These are phyloP conservation scores for Acleris sparsana DNA, from an alignment of 2,888 invertebrate genomes.

Conservation along the genomic window DNA sequence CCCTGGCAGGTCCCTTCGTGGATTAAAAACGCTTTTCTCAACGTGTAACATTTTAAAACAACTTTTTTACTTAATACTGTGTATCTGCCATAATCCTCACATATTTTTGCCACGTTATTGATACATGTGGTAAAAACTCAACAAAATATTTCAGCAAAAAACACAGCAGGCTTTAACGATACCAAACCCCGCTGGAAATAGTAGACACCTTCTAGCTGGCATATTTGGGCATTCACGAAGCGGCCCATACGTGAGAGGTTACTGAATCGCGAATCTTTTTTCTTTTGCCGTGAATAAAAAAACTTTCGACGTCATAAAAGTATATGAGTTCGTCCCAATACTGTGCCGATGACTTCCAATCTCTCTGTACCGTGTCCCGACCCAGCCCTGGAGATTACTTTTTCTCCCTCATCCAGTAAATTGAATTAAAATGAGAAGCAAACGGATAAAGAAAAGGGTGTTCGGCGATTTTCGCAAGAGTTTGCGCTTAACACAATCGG, in stretches of 20 bases:
- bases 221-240: conserved; percentile 57
- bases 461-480: conserved; percentile 69
- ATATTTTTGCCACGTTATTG: not conserved
- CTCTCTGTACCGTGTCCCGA: conserved; percentile 75
- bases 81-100: not conserved
- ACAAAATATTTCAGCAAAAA: too few species aligned
- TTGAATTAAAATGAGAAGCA: conserved; percentile 81
- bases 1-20: too few species aligned
- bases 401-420: conserved; percentile 80
- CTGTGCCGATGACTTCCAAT: conserved; percentile 80
- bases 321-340: conserved; percentile 82
- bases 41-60: too few species aligned
- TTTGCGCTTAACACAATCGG: conserved; percentile 62
- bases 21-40: too few species aligned
- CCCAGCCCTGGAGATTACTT: conserved; percentile 81
- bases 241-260: conserved; percentile 61
- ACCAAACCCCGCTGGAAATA: not conserved
- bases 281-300: conserved; percentile 75
- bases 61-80: not conserved
- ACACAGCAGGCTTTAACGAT: not conserved
- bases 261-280: conserved; percentile 72
- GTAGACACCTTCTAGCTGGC: conserved; percentile 1
- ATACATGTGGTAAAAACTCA: too few species aligned
- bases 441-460: conserved; percentile 77
- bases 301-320: conserved; percentile 79